Evolutionary conservation across 2,113 vertebrate genomes (phyloP), one percentile per base, ranked within the genome.

Genomic region (Albula goreensis): DNA sequence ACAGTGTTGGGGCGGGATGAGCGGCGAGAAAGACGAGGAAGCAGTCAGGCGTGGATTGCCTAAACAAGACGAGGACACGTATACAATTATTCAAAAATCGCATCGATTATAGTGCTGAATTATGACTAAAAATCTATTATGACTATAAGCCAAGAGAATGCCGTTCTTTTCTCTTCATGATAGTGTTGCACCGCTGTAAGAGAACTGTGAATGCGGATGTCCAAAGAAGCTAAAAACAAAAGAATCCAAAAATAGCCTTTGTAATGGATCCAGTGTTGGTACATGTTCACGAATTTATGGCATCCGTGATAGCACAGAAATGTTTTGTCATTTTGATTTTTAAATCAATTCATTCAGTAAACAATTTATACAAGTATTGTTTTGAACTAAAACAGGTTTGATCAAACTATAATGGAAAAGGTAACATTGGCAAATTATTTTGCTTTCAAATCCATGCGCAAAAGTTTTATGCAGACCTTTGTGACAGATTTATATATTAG

Each of bases 1-100:
- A 91, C 86, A 77, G 31, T 78, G 86, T 88, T 83, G 88, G 91
- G 94, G 93, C 91, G 94, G 94, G 91, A 90, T 90, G 74, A 86
- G 86, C 83, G 51, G 86, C 56, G 74, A 31, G 82, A 85, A 84
- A 91, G 85, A 86, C 85, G 52, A 86, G 91, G 90, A 88, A 25
- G 66, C 51, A 7, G 48, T 48, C n/a, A 5, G 80, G 25, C n/a
- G 49, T 15, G 22, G 17, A 66, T 22, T 74, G 3, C 2, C 22
- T 31, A 9, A 77, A 84, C 50, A 52, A 83, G 49, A 60, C 25
- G 17, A 50, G 74, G 12, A 11, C 11, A 50, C 17, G 51, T 80
- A 85, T 17, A 83, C 22, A 51, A 53, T 82, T 53, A 50, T 31
- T 17, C 19, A 80, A 12, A 31, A 50, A 4, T 25, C 70, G 0